Evolutionary conservation across 2,888 invertebrate genomes (phyloP).

Genomic region (Didymodactylos carnosus): DNA sequence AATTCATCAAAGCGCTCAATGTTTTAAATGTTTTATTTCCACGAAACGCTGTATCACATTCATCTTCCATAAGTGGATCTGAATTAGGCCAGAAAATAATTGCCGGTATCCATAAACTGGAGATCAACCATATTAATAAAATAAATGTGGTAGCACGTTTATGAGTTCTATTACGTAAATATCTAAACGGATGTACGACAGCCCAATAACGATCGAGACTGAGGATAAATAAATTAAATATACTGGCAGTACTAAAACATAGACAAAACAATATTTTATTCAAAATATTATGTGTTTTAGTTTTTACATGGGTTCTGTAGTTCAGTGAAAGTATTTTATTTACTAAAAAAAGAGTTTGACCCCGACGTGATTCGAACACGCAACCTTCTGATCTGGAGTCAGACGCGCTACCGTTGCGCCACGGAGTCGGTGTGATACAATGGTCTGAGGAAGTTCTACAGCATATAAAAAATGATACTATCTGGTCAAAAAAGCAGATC

Average conservation of each 20-base stretch:
- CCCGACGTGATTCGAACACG: no score
- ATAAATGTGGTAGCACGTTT: not conserved
- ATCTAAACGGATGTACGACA: slow-evolving; percentile 5
- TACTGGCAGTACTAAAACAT: not conserved
- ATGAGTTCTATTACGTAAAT: not conserved
- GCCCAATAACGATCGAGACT: slow-evolving; percentile 10
- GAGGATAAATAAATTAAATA: slow-evolving; percentile 2
- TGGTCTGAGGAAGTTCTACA: no score
- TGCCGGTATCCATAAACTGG: slow-evolving; percentile 6
- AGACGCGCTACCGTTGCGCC: no score
- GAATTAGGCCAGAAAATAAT: slow-evolving; percentile 6
- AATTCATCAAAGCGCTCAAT: slow-evolving; percentile 8
- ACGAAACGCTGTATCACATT: slow-evolving; percentile 7
- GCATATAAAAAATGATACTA: no score
- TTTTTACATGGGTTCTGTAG: not conserved
- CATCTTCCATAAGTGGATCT: not conserved
- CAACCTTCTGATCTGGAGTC: no score
- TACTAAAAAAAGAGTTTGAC: no score
- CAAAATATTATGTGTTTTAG: not conserved
- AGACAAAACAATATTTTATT: not conserved
- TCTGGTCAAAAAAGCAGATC: no score
- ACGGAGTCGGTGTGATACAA: no score
- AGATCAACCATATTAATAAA: not conserved
- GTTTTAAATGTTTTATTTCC: slow-evolving; percentile 11
- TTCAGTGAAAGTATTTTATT: slow-evolving; percentile 3